A percentile compares a stretch with the other conserved stretches of the same genome.
phyloP scores from a whole-genome alignment of 2,113 vertebrate genomes.

The Tragelaphus imberbis region DNA sequence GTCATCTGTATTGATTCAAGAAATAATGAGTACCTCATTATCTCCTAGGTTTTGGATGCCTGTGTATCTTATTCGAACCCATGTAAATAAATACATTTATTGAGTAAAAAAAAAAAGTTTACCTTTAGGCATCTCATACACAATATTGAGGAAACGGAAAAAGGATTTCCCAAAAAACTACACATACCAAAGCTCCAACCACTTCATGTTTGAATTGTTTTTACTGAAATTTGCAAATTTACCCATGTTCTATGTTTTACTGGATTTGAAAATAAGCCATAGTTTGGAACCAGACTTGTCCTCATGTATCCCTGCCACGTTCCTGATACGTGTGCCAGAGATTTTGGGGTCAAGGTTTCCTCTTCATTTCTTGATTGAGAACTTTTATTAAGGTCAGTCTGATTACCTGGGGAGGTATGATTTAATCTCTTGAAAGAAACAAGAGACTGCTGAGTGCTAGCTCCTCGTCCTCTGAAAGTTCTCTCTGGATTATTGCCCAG shows the following conservation, averaged over 20 bases:
- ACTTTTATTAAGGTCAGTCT: background rate
- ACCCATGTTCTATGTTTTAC: background rate
- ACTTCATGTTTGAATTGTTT: background rate
- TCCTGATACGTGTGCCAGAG: background rate
- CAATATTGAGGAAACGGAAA: background rate
- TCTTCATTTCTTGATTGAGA: slow-evolving; percentile 1
- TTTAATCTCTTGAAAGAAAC: background rate
- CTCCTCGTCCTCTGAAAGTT: background rate
- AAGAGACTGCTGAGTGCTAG: background rate
- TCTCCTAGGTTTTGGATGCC: background rate
- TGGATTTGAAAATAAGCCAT: background rate
- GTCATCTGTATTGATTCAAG: background rate
- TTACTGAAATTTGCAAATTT: background rate
- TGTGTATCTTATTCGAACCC: background rate
- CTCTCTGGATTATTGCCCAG: background rate
- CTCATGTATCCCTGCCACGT: background rate
- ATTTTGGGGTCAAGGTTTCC: background rate
- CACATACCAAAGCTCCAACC: background rate
- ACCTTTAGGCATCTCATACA: background rate
- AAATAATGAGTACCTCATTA: background rate
- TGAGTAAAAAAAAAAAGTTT: background rate
- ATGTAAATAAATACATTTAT: background rate
- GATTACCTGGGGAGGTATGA: background rate
- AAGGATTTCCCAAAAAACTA: background rate
- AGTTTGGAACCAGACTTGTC: background rate